Evolutionary conservation across 1,140 invertebrate species (phyloP).

Genomic region (Phymorhynchus buccinoides): DNA sequence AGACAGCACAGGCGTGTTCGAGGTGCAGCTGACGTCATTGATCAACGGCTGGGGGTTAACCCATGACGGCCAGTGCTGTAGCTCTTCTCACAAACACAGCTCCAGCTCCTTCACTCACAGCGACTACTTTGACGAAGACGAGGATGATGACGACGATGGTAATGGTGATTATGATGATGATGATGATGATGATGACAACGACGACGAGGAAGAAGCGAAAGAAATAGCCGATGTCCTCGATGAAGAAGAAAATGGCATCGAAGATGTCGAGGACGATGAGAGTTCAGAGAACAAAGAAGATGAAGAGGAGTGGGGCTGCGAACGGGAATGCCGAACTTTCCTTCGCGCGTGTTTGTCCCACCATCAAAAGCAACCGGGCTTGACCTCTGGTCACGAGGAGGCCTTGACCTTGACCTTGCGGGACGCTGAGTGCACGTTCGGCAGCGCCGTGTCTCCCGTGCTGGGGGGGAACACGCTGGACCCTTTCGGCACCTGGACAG

Average conservation of each 20-base stretch:
- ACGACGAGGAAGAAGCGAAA: too few species aligned
- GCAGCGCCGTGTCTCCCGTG: conserved; percentile 47
- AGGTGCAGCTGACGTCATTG: conserved; percentile 49
- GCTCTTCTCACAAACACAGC: conserved; percentile 15
- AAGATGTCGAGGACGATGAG: conserved; percentile 3
- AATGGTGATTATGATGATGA: background rate
- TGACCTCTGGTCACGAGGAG: conserved; percentile 34
- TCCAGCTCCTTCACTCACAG: background rate
- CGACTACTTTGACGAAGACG: background rate
- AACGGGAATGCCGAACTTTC: conserved; percentile 49
- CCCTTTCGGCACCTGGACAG: conserved; percentile 36
- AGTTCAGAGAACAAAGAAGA: conserved; percentile 22
- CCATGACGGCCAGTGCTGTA: conserved; percentile 46
- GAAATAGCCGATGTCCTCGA: too few species aligned
- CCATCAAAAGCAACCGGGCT: conserved; percentile 42
- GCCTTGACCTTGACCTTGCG: conserved; percentile 8
- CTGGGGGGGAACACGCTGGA: conserved; percentile 46
- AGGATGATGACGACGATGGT: background rate
- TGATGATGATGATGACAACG: background rate
- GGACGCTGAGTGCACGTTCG: conserved; percentile 45
- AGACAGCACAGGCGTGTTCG: conserved; percentile 47
- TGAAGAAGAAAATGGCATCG: too few species aligned
- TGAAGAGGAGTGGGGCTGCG: conserved; percentile 35
- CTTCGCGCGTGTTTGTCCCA: conserved; percentile 52
- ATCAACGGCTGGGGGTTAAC: conserved; percentile 51